phyloP scores from a whole-genome alignment of 2,113 vertebrate species.

The Ancistrus triradiatus region DNA sequence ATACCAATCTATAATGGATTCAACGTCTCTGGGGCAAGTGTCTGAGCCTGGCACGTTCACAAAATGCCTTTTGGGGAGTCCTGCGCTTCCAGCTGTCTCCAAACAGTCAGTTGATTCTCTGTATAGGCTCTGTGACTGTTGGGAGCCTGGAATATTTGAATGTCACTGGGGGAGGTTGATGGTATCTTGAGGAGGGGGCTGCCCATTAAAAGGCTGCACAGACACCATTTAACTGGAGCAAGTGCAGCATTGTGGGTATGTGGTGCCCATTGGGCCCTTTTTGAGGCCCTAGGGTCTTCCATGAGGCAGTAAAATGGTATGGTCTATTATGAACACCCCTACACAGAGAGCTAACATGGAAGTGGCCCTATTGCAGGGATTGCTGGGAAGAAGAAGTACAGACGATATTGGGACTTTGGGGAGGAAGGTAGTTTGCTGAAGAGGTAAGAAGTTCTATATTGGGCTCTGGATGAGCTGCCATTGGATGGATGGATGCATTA shows the following conservation, averaged over 20 bases:
- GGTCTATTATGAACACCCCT: conserved; percentile 67
- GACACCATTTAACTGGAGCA: conserved; percentile 34
- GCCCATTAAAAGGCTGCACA: conserved; percentile 30
- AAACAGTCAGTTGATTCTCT: conserved; percentile 39
- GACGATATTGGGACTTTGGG: conserved; percentile 59
- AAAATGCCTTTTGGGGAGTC: conserved; percentile 23
- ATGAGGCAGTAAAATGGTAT: conserved; percentile 46
- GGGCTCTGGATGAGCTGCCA: conserved; percentile 30
- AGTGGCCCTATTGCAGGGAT: conserved; percentile 75
- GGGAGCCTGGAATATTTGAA: conserved; percentile 60
- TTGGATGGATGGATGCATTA: conserved; percentile 49
- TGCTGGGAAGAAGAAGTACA: conserved; percentile 78
- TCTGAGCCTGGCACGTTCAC: conserved; percentile 43
- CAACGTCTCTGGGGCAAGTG: conserved; percentile 39
- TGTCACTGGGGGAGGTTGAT: conserved; percentile 52
- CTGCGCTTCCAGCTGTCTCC: conserved; percentile 49
- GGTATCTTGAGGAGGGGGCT: conserved; percentile 46
- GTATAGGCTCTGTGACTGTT: conserved; percentile 52
- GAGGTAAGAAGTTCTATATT: conserved; percentile 64
- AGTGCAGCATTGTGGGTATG: conserved; percentile 16
- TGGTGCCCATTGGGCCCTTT: conserved; percentile 42
- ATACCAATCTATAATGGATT: conserved; percentile 10
- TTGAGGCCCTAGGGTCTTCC: conserved; percentile 26
- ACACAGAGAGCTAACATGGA: conserved; percentile 68
- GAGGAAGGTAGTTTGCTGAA: conserved; percentile 41